A percentile compares a stretch with the other conserved stretches of the same genome.
These are phyloP conservation scores for Platycnemis pennipes DNA, from an alignment of 2,888 invertebrate species.

Conservation along the genomic window DNA sequence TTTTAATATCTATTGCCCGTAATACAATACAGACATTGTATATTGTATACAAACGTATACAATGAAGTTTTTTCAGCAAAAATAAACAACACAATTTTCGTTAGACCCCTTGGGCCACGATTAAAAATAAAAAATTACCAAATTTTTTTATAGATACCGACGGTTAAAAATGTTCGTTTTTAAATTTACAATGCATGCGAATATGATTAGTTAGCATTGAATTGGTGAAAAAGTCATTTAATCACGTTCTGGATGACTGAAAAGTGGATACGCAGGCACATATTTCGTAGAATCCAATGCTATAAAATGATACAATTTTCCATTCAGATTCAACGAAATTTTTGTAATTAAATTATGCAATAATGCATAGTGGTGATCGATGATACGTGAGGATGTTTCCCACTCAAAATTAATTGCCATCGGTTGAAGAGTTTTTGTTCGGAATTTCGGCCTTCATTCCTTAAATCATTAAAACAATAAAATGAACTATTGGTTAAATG, in stretches of 20 bases:
- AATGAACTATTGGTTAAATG: not conserved
- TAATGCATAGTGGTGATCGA: not conserved
- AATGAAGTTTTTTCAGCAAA: not conserved
- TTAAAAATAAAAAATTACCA: not conserved
- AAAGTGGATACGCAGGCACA: not conserved
- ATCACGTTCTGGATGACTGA: not conserved
- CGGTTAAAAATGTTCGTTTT: not conserved
- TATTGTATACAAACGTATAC: too few species aligned
- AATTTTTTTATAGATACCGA: not conserved
- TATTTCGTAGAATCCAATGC: not conserved
- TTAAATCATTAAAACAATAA: not conserved
- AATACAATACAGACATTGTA: too few species aligned
- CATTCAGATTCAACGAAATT: not conserved
- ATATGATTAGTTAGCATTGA: not conserved
- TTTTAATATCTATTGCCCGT: too few species aligned
- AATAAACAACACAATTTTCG: not conserved
- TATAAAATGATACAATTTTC: not conserved
- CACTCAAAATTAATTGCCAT: not conserved
- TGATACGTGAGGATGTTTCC: not conserved
- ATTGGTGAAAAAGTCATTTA: not conserved
- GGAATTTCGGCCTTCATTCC: not conserved
- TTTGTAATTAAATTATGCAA: not conserved
- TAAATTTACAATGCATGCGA: not conserved
- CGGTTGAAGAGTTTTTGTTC: not conserved
- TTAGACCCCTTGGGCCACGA: not conserved